phyloP scores from a whole-genome alignment of 2,113 vertebrate species.

The Sus scrofa region T2T-Sscrofa CM000825.6:43344001-43344500 shows the following conservation, averaged over 20 bases:
- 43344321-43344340: neutral
- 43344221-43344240: neutral
- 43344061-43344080: neutral
- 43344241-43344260: neutral
- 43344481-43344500: conserved; percentile 99
- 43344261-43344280: neutral
- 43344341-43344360: neutral
- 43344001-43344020: neutral
- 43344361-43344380: neutral
- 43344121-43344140: neutral
- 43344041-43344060: neutral
- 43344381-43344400: neutral
- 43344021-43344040: neutral
- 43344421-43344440: conserved; percentile 98
- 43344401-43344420: conserved; percentile 92
- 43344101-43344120: neutral
- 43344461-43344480: conserved; percentile 98
- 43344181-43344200: neutral
- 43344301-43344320: neutral
- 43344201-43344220: neutral
- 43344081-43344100: neutral
- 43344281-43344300: neutral
- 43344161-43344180: neutral
- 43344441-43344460: conserved; percentile 98
- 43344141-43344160: neutral